Evolutionary conservation across 2,797 vertebrate species (phyloP), one percentile per base, ranked within the genome.

Genomic region (Acanthopagrus latus): DNA sequence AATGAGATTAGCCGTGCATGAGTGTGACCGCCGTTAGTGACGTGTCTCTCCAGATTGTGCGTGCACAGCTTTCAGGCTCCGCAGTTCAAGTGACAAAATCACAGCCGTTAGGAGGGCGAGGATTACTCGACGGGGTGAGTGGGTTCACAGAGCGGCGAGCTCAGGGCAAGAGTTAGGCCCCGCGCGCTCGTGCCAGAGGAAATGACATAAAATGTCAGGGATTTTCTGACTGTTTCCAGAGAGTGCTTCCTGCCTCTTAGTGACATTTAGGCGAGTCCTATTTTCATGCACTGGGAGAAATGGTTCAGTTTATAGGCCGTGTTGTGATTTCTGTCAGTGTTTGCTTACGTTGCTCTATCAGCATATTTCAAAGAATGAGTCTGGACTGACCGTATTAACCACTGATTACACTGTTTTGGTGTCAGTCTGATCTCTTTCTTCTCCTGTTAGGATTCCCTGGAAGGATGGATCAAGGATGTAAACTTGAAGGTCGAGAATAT

Each of bases 11-110:
- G 74, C 83, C 4, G 63, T 72, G 82, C 85, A 76, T 77, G 88
- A 88, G 91, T 88, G 88, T 92, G 90, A 88, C 85, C 64, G 87
- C 71, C 77, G 80, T 87, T 88, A 79, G 89, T 94, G 91, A 93
- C 84, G 89, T 87, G 88, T 89, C 88, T 85, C 90, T 84, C 76
- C 78, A 88, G 80, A 82, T 80, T 85, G 86, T 76, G 86, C 68
- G 54, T 72, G 86, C 76, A 57, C 64, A 20, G 89, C 81, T 82
- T 78, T 79, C 64, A 86, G 85, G 78, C 89, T 75, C 77, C 76
- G 75, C 82, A 72, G 86, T 88, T 93, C 92, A 91, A 92, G 93
- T 93, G 94, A 93, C 91, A 84, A 74, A 84, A 85, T 90, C 87
- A 83, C 82, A 16, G 80, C 87, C 71, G 91, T 85, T 88, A 88